Base-by-base conservation (phyloP, 2,888 invertebrate species). In the Brenthis daphne region DNA sequence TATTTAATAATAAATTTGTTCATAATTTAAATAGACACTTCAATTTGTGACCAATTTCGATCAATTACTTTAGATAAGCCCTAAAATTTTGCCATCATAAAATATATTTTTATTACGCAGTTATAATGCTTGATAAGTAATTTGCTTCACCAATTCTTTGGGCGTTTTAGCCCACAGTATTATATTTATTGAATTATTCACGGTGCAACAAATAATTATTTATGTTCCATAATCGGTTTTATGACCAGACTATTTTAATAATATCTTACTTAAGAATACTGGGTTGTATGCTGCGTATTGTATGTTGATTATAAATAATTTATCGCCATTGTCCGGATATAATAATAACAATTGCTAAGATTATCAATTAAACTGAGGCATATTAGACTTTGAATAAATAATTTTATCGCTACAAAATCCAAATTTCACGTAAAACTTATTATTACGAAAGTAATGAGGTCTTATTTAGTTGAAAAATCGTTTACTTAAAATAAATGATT, bases 111-210 rank as follows among this genome's bases (percentile, higher is more conserved):
- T 72, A 73, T 70, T 65, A 73, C 57, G 65, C 60, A 57, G 65
- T 67, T 68, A 64, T 68, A 63, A 61, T 60, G 68, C 78, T 77
- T 78, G 77, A 80, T 58, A 48, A 60, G 14, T 60, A 16, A 50
- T 60, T 50, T 16, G 77, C 67, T 75, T 74, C 48, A 48, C 16
- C 58, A 60, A 58, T 60, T 66, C 53, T 47, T 48, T 48, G 20
- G 24, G 58, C 47, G 47, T 48, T 60, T 55, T 43, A 57, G 33
- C 51, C 33, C 64, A 48, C 37, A 51, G 37, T 58, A 24, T 48
- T 64, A 58, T 68, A 68, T 13, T 68, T 65, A 65, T 68, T 68
- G 58, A 68, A 60, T 60, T 60, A 66, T 69, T 48, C 53, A 51
- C 56, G 50, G 56, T 6, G 24, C 58, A 65, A 63, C 65, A 53